Percentiles rank a stretch among this genome's conserved stretches.
Evolutionary conservation across 2,888 invertebrate genomes (phyloP).

Genomic region (Colletes collaris): DNA sequence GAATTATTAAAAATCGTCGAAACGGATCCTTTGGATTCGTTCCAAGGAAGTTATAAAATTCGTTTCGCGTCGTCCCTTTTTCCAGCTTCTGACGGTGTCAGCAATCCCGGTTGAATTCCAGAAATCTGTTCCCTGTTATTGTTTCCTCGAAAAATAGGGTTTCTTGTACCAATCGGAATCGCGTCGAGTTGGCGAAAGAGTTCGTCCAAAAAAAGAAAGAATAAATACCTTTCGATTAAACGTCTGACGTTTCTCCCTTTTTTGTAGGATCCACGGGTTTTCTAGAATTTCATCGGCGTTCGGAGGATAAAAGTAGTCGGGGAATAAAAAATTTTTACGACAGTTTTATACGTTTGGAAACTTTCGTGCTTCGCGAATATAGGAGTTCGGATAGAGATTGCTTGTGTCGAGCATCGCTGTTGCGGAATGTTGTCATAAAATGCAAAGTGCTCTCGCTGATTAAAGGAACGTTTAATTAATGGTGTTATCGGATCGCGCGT

Average conservation of each 20-base stretch:
- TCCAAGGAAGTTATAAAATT: conserved; percentile 33
- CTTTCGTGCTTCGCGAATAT: no score
- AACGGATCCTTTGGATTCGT: conserved; percentile 19
- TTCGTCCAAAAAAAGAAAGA: not conserved
- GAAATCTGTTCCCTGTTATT: conserved; percentile 11
- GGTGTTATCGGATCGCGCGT: not conserved
- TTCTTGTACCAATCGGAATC: not conserved
- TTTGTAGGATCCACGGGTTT: no score
- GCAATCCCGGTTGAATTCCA: conserved; percentile 21
- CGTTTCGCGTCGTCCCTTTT: conserved; percentile 1
- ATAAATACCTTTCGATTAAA: not conserved
- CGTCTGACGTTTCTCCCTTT: not conserved
- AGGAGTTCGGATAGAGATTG: no score
- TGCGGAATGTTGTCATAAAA: not conserved
- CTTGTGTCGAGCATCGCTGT: no score
- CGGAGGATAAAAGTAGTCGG: not conserved
- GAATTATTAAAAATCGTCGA: not conserved
- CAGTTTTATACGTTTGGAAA: not conserved
- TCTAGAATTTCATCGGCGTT: not conserved
- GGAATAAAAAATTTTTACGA: not conserved
- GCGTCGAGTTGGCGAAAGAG: not conserved
- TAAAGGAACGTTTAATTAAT: conserved; percentile 4
- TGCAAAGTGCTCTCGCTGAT: not conserved
- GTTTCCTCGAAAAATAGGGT: conserved; percentile 4
- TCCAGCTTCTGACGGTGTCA: not conserved